Evolutionary conservation across 2,888 invertebrate genomes (phyloP).

Genomic region (Xanthorhoe designata): DNA sequence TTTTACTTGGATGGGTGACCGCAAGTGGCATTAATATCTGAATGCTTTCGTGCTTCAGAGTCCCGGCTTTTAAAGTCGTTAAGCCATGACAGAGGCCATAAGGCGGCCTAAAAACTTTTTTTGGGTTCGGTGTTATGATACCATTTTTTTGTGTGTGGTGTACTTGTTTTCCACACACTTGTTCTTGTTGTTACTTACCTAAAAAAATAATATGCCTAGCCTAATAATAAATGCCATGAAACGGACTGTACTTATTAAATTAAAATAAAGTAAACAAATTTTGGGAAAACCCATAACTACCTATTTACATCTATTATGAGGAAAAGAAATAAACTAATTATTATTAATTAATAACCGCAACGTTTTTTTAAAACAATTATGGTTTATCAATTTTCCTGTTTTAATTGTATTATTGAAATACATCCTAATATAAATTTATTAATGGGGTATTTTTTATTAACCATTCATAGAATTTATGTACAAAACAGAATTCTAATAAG

Average conservation of each 20-base stretch:
- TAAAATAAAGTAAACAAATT: constrained; percentile 37
- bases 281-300: constrained; percentile 41
- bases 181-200: no score
- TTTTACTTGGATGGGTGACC: no score
- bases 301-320: constrained; percentile 43
- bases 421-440: constrained; percentile 1
- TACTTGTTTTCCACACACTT: no score
- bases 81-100: no score
- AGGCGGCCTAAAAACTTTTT: no score
- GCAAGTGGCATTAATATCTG: no score
- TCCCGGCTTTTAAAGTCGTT: no score
- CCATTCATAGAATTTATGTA: constrained; percentile 15
- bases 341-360: constrained; percentile 48
- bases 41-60: no score
- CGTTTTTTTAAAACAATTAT: constrained; percentile 47
- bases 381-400: constrained; percentile 51
- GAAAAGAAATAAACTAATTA: constrained; percentile 39
- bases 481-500: not conserved
- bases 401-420: constrained; percentile 24
- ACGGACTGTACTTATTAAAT: not conserved
- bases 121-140: no score
- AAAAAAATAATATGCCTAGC: no score
- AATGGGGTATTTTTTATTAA: constrained; percentile 4
- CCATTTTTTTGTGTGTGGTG: no score
- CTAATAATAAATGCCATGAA: no score